Conservation (phyloP, 2,797 vertebrate genomes). For the Myotis daubentonii region DNA sequence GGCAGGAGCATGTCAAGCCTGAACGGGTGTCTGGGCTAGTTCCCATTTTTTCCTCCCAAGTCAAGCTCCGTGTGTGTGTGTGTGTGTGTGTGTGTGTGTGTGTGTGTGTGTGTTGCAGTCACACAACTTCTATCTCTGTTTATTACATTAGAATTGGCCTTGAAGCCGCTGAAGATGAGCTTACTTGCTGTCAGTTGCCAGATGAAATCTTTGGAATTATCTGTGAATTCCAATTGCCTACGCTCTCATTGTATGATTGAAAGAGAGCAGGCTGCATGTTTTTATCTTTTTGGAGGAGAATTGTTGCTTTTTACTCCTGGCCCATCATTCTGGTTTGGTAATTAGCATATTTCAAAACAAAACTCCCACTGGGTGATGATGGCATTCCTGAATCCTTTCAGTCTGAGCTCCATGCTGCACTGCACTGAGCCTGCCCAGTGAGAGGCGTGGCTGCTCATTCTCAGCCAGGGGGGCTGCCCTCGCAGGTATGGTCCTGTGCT, state of each 20-base stretch:
- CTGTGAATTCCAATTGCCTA: not conserved
- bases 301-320: not conserved
- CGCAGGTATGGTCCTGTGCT: not conserved
- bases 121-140: slow-evolving; percentile 47
- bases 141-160: slow-evolving; percentile 50
- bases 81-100: too few species aligned
- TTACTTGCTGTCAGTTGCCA: slow-evolving; percentile 19
- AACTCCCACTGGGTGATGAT: not conserved
- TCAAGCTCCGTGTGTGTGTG: not conserved
- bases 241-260: not conserved
- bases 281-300: slow-evolving; percentile 39
- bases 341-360: slow-evolving; percentile 27
- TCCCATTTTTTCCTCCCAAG: not conserved
- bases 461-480: not conserved
- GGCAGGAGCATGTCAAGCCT: slow-evolving; percentile 1
- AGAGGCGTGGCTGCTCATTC: not conserved
- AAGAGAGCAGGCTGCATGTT: not conserved
- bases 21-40: slow-evolving; percentile 36
- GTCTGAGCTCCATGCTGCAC: not conserved
- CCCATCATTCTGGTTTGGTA: not conserved
- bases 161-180: slow-evolving; percentile 58
- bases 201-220: slow-evolving; percentile 38
- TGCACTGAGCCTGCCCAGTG: not conserved
- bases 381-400: not conserved
- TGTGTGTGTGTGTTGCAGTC: not conserved